Conservation (phyloP, 2,113 vertebrate genomes). For the Vidua chalybeata region DNA sequence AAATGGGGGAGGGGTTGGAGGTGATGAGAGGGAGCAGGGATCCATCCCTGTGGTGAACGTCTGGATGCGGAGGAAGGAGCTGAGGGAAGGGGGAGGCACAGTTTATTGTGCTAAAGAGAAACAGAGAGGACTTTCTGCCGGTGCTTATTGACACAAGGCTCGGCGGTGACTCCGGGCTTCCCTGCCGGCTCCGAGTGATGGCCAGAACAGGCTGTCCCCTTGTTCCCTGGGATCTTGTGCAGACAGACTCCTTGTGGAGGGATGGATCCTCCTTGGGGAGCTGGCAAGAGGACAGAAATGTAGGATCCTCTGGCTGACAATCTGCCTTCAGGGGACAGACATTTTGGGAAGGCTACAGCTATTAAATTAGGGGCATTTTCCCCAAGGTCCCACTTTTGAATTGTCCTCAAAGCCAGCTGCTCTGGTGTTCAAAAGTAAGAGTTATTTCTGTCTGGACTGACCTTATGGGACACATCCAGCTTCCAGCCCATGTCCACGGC, state of each 20-base stretch:
- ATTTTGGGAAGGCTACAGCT: background rate
- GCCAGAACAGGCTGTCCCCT: slow-evolving; percentile 34
- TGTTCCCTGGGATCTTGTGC: background rate
- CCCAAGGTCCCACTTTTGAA: background rate
- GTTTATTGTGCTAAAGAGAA: slow-evolving; percentile 64
- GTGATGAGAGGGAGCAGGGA: background rate
- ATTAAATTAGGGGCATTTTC: background rate
- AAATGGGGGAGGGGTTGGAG: background rate
- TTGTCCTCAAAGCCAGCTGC: background rate
- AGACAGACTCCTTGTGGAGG: background rate
- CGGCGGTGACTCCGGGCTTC: background rate
- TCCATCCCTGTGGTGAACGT: background rate
- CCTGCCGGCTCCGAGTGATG: background rate
- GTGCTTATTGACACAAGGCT: slow-evolving; percentile 68
- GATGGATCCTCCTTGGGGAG: background rate
- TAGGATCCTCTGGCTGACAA: background rate
- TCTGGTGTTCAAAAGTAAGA: background rate
- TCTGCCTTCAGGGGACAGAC: background rate
- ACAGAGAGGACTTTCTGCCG: slow-evolving; percentile 51
- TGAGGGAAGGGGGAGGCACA: background rate
- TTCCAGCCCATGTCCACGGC: background rate
- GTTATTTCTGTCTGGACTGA: background rate
- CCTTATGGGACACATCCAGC: background rate
- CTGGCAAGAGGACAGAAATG: background rate
- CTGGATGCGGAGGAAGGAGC: background rate